phyloP scores from a whole-genome alignment of 2,888 invertebrate genomes.

The Tridacna gigas region DNA sequence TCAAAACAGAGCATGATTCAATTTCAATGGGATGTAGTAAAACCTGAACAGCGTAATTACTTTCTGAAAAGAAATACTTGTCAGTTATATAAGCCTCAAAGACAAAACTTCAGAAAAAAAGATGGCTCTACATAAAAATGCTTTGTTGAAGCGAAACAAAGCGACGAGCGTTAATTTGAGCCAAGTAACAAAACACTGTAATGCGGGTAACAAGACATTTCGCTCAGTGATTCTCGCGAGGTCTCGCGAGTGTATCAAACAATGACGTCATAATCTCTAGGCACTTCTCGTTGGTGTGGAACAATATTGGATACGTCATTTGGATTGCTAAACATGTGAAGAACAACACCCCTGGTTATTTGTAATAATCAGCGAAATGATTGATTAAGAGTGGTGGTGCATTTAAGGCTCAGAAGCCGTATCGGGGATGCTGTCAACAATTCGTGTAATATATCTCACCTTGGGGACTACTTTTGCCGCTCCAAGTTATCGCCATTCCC shows the following conservation, averaged over 20 bases:
- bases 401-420: slow-evolving; percentile 9
- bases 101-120: no score
- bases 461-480: slow-evolving; percentile 9
- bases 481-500: neutral
- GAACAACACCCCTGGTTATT: slow-evolving; percentile 29
- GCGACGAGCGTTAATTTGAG: neutral
- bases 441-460: slow-evolving; percentile 14
- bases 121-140: no score
- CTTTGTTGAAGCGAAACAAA: no score
- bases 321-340: slow-evolving; percentile 23
- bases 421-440: slow-evolving; percentile 3
- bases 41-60: no score
- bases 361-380: slow-evolving; percentile 19
- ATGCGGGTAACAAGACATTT: slow-evolving; percentile 4
- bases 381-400: slow-evolving; percentile 24
- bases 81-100: no score
- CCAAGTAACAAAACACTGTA: slow-evolving; percentile 9
- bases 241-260: slow-evolving; percentile 9
- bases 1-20: no score
- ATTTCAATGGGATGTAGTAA: no score
- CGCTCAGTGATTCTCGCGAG: neutral
- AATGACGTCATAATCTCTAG: slow-evolving; percentile 25
- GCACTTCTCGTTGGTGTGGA: slow-evolving; percentile 9
- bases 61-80: no score
- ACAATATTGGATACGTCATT: slow-evolving; percentile 31